Evolutionary conservation across 2,888 invertebrate genomes (phyloP), one percentile per base, ranked within the genome.

Genomic region (Spatulosminthurus flaviceps): DNA sequence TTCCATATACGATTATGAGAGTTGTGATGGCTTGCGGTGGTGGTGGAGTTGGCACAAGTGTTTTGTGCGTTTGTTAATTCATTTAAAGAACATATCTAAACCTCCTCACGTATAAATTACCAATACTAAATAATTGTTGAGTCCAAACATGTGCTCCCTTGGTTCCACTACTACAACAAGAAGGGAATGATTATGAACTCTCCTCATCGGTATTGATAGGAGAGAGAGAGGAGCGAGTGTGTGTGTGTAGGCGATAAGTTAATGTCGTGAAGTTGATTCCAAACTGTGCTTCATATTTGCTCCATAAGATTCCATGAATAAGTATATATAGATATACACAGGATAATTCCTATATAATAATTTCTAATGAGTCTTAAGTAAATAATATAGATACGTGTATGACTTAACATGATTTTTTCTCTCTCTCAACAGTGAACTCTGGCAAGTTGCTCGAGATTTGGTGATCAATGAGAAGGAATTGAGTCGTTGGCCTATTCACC

Each of bases 361-460:
- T 51, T n/a, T n/a, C 9, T 34, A 34, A n/a, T 51, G n/a, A 51
- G 51, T 19, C 5, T 51, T 51, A 16, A 16, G 5, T 51, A 51
- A 51, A 51, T 51, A 51, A 51, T 51, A 19, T 9, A 51, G 51
- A 16, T 19, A 19, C 19, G 41, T 41, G 41, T 41, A 41, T 64
- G 24, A 26, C 64, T 4, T 64, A 16, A 5, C 22, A 60, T 60
- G 42, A 24, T 41, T 74, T 9, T 75, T 75, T 75, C 13, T 73
- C 21, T n/a, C 22, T 72, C 60, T 19, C 16, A 4, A 61, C 78
- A 78, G 78, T 78, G 26, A 78, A 71, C 71, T 61, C 78, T 64
- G 71, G 78, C 70, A 71, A 61, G 71, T 61, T 71, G 76, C 67
- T 76, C 34, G 76, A 76, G 76, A 76, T 69, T 77, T 69, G 77